Conservation (phyloP, 2,888 invertebrate genomes). For the Himalopsyche anomala region DNA sequence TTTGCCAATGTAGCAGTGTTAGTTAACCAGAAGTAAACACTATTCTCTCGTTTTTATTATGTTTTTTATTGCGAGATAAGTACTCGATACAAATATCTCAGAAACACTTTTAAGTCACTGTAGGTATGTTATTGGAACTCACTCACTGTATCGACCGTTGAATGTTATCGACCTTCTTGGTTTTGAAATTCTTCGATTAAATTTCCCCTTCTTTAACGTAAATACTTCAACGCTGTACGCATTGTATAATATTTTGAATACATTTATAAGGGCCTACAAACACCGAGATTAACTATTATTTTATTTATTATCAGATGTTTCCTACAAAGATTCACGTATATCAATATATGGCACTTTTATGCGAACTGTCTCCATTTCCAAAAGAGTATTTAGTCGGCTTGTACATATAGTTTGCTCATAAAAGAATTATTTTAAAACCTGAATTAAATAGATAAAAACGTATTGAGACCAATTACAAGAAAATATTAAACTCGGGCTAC, state of each 20-base stretch:
- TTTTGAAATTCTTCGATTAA: constrained; percentile 10
- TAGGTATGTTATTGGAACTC: constrained; percentile 12
- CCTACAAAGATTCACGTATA: too few species aligned
- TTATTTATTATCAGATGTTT: too few species aligned
- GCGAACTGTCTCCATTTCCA: too few species aligned
- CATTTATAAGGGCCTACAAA: not conserved
- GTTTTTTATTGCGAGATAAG: not conserved
- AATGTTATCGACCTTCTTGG: constrained; percentile 53
- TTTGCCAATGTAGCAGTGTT: not conserved
- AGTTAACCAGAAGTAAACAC: constrained; percentile 24
- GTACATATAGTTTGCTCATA: too few species aligned
- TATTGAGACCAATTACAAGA: too few species aligned
- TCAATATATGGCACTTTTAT: too few species aligned
- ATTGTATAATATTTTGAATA: not conserved
- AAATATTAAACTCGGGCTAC: too few species aligned
- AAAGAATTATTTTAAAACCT: too few species aligned
- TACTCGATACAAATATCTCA: constrained; percentile 6
- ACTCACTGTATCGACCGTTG: constrained; percentile 44
- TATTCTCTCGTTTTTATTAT: not conserved
- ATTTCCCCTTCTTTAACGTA: not conserved
- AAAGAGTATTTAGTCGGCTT: too few species aligned
- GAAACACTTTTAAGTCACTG: constrained; percentile 11
- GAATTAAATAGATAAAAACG: too few species aligned
- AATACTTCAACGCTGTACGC: not conserved
- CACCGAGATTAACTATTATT: too few species aligned